Conservation (phyloP, 2,797 vertebrate genomes). For the Rhincodon typus region DNA sequence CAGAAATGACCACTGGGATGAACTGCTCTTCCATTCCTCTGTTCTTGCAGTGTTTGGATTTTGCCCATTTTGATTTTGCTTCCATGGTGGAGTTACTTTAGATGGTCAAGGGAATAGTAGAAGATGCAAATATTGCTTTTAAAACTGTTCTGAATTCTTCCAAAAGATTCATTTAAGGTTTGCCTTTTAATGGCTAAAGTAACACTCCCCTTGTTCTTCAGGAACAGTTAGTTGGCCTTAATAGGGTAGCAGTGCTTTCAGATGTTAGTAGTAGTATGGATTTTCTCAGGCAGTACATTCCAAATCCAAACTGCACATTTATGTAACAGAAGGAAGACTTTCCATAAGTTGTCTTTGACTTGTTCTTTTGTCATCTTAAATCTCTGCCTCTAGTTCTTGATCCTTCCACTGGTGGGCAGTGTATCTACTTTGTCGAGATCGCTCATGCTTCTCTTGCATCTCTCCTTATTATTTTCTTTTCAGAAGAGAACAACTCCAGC, state of each 20-base stretch:
- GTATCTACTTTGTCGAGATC: neutral
- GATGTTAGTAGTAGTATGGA: neutral
- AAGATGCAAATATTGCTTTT: neutral
- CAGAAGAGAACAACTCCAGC: neutral
- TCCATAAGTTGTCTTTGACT: neutral
- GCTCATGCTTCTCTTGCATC: too few relatives aligned
- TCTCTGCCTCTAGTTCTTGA: too few relatives aligned
- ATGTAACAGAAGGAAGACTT: neutral
- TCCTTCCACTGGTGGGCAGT: too few relatives aligned
- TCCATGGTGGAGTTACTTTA: neutral
- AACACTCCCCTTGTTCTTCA: neutral
- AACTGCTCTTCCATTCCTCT: neutral
- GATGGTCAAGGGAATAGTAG: neutral
- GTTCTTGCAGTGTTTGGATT: neutral
- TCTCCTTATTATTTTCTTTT: too few relatives aligned
- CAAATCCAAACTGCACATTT: neutral
- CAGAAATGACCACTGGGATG: neutral
- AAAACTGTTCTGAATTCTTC: neutral
- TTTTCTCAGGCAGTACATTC: neutral
- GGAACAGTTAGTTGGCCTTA: neutral
- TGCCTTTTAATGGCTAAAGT: neutral
- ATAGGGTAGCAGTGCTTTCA: neutral
- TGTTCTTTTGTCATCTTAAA: neutral
- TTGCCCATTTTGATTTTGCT: neutral
- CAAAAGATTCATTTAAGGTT: neutral